Base-by-base conservation (phyloP, 2,888 invertebrate species). In the Cheilosia pagana region DNA sequence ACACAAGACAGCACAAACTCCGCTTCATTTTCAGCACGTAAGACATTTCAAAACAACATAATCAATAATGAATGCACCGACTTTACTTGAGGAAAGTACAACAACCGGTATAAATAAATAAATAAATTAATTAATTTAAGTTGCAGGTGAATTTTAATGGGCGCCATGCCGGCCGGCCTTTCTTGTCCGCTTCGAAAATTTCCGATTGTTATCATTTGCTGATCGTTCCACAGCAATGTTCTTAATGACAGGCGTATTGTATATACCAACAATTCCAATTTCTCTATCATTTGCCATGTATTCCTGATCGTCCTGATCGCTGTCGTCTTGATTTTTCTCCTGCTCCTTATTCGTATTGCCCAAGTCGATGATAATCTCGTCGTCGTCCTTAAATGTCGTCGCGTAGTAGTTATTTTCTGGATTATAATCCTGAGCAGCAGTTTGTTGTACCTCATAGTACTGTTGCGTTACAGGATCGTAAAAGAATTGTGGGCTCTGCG, bases 401-500 rank as follows among this genome's bases (percentile, higher is more conserved):
- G 68, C 67, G 7, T 41, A 77, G 31, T 41, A 67, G 35, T 35
- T 60, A 41, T 67, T 77, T 35, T 60, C 21, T 8, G 63, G 70
- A 19, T 31, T 25, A 19, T 55, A 70, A 3, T 39, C n/a, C 48
- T 83, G 31, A 1, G 59, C 41, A 48, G 10, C 0, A 6, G 57
- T 43, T 65, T 72, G 41, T 8, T 74, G 67, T 16, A 79, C 63
- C 19, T 63, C 68, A 23, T 83, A 83, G 31, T 83, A 83, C 45
- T 85, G 81, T 19, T 85, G 70, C 0, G 81, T 85, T 28, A 48
- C 43, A 35, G 81, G 67, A 53, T 85, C 85, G 39, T 75, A 60
- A 14, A 71, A 76, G 12, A 60, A 67, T 1, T 81, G 70, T 25
- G 43, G 43, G 14, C 39, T 53, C 28, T 48, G 50, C 8, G 14